phyloP scores from a whole-genome alignment of 2,113 vertebrate species.

The Pao palembangensis region DNA sequence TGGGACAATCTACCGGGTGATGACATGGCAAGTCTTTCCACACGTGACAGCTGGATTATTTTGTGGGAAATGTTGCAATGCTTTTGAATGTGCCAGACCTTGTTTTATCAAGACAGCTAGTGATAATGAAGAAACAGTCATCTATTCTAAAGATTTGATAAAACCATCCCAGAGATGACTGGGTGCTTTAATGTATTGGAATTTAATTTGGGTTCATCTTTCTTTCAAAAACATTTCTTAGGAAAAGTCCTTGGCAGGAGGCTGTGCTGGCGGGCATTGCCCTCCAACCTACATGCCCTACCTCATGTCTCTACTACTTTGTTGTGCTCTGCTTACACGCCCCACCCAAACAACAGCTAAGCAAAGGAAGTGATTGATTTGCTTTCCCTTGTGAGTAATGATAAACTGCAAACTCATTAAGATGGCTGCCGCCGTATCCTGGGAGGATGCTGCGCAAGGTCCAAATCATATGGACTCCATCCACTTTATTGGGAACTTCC shows the following conservation, averaged over 20 bases:
- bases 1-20: no score
- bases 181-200: constrained; percentile 69
- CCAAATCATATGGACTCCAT: constrained; percentile 45
- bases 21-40: constrained; percentile 23
- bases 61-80: constrained; percentile 26
- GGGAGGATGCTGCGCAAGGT: constrained; percentile 53
- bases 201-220: constrained; percentile 63
- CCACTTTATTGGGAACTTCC: constrained; percentile 39
- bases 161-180: constrained; percentile 47
- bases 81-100: not conserved
- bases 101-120: constrained; percentile 51
- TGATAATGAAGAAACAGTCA: constrained; percentile 67
- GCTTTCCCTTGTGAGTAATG: constrained; percentile 65
- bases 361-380: constrained; percentile 69
- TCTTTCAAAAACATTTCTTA: constrained; percentile 70
- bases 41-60: constrained; percentile 33
- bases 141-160: constrained; percentile 62
- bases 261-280: constrained; percentile 59
- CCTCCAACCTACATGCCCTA: constrained; percentile 36
- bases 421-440: constrained; percentile 50
- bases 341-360: not conserved
- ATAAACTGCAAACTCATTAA: constrained; percentile 72
- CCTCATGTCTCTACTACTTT: constrained; percentile 32
- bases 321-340: constrained; percentile 6
- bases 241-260: constrained; percentile 62